Percentiles rank a stretch among this genome's conserved stretches.
Conservation (phyloP, 2,113 vertebrate genomes). For the Rhinolophus ferrumequinum region DNA sequence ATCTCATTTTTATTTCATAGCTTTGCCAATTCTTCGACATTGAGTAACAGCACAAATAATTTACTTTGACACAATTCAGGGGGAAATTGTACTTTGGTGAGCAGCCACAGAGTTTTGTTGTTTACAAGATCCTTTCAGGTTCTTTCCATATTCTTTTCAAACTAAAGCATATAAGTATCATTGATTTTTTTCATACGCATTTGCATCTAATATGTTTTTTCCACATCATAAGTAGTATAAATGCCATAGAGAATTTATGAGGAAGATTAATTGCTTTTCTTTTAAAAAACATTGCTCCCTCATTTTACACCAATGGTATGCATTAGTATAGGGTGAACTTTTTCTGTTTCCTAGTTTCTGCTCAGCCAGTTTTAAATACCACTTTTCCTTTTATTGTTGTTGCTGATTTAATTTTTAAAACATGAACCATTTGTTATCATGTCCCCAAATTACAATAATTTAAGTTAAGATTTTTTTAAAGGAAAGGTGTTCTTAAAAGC, state of each 20-base stretch:
- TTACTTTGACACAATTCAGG: not conserved
- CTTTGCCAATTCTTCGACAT: not conserved
- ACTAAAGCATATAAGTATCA: not conserved
- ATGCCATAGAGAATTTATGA: not conserved
- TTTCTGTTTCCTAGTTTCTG: conserved; percentile 31
- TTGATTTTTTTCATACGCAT: not conserved
- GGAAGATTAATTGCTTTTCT: conserved; percentile 41
- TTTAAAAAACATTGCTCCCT: not conserved
- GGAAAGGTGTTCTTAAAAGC: conserved; percentile 71
- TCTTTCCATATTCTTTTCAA: conserved; percentile 10
- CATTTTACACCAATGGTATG: not conserved
- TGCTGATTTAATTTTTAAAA: conserved; percentile 59
- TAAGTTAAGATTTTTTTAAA: conserved; percentile 6
- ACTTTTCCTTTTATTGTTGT: conserved; percentile 63
- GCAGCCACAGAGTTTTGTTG: not conserved
- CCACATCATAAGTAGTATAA: not conserved
- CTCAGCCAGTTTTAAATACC: conserved; percentile 26
- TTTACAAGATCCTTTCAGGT: not conserved
- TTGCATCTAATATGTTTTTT: not conserved
- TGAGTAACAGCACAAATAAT: not conserved
- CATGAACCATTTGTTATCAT: conserved; percentile 60
- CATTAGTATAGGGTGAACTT: not conserved
- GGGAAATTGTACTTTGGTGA: not conserved
- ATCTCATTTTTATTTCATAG: not conserved
- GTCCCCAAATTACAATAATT: conserved; percentile 70